Base-by-base conservation (phyloP, 2,113 vertebrate genomes). In the Sprattus sprattus region DNA sequence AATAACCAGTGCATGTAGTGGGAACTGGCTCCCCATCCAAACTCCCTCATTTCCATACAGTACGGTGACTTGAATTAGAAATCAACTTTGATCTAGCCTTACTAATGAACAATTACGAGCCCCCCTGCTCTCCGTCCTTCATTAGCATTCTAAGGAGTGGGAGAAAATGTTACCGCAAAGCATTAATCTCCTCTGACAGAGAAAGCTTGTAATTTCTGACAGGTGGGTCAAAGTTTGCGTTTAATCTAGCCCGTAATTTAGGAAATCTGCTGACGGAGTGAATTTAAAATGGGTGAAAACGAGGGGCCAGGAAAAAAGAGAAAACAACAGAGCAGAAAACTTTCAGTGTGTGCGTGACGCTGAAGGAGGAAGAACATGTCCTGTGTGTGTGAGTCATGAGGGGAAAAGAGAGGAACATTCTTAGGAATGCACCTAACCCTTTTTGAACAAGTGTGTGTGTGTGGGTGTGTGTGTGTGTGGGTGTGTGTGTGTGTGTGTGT, bases 181-280 rank as follows among this genome's bases (percentile, higher is more conserved):
- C 93, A 95, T 95, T 95, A 94, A 95, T 95, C 94, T 95, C 94
- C 92, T 92, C 92, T 93, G 92, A 92, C 92, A 93, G 92, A 88
- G 93, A 93, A 93, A 94, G 92, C 93, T 93, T 94, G 94, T 93
- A 94, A 94, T 94, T 92, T 94, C 92, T 95, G 94, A 95, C 94
- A 94, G 94, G 92, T 92, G 93, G 94, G 95, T 95, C 93, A 95
- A 94, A 94, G 94, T 94, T 95, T 93, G 93, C 67, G 89, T 95
- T 95, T 94, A 95, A 95, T 95, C 95, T 93, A 90, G 92, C 92
- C 93, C 92, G 92, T 94, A 92, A 94, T 94, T 95, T 94, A 87
- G 82, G 82, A 91, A 95, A 95, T 94, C 92, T 94, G 94, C 94
- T 94, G 94, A 95, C 92, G 91, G 90, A 89, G 92, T 93, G 92